Conservation (phyloP, 2,113 vertebrate genomes). For the Tympanuchus pallidicinctus region DNA sequence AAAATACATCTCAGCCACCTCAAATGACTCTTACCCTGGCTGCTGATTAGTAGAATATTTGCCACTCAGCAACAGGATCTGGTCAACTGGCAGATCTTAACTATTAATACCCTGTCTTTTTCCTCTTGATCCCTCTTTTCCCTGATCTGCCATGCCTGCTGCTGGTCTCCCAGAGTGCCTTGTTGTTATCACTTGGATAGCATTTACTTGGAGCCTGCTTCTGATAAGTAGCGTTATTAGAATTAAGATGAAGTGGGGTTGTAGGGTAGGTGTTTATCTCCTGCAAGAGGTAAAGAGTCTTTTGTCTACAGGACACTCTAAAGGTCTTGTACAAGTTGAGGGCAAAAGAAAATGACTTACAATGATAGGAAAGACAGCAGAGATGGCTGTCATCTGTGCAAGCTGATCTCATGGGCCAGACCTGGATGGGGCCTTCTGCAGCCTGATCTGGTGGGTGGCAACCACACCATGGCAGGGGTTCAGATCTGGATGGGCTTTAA, state of each 20-base stretch:
- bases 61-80: neutral
- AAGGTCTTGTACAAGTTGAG: neutral
- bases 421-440: neutral
- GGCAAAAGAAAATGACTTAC: neutral
- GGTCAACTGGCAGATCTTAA: neutral
- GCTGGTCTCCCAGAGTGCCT: neutral
- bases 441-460: neutral
- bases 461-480: neutral
- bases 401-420: neutral
- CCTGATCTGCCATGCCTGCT: neutral
- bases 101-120: neutral
- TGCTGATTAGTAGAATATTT: constrained; percentile 21
- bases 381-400: neutral
- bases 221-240: neutral
- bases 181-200: neutral
- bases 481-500: no score
- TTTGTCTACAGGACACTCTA: neutral
- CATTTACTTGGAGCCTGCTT: neutral
- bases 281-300: neutral
- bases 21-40: neutral
- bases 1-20: constrained; percentile 31
- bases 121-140: neutral
- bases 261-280: neutral
- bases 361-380: neutral
- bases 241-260: neutral